phyloP scores from a whole-genome alignment of 2,888 invertebrate species.

The Cheilosia vernalis region DNA sequence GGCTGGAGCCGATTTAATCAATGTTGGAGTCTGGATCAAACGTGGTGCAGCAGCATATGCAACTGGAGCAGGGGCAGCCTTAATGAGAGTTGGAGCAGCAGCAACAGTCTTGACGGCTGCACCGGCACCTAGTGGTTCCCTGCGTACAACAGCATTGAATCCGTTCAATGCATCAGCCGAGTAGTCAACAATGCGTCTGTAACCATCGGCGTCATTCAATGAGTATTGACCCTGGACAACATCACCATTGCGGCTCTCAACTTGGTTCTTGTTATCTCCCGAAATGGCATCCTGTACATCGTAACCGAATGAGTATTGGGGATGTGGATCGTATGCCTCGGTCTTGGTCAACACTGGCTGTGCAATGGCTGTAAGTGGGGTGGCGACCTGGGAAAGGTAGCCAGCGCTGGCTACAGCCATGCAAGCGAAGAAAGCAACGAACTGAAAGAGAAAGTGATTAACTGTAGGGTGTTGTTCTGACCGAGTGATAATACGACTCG shows the following conservation, averaged over 20 bases:
- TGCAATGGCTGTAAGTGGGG: constrained; percentile 61
- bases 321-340: constrained; percentile 80
- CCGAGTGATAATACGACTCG: background rate
- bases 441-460: constrained; percentile 70
- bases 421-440: constrained; percentile 76
- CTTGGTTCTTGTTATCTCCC: constrained; percentile 84
- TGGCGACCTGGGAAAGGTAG: constrained; percentile 73
- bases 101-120: constrained; percentile 73
- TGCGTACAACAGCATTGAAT: constrained; percentile 85
- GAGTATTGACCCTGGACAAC: constrained; percentile 84
- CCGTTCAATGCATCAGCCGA: constrained; percentile 84
- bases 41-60: constrained; percentile 68
- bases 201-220: constrained; percentile 85
- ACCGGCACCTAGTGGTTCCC: constrained; percentile 81
- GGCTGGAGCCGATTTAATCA: constrained; percentile 64
- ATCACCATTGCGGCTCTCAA: constrained; percentile 84
- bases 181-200: constrained; percentile 85
- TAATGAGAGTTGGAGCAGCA: constrained; percentile 66
- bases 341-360: constrained; percentile 74
- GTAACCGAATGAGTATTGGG: constrained; percentile 84
- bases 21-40: constrained; percentile 17
- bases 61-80: constrained; percentile 50
- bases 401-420: constrained; percentile 78
- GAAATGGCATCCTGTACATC: constrained; percentile 84
- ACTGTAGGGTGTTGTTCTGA: background rate